A percentile compares a stretch with the other conserved stretches of the same genome.
These are phyloP conservation scores for Acomys russatus DNA, from an alignment of 2,797 vertebrate species.

Conservation along the genomic window DNA sequence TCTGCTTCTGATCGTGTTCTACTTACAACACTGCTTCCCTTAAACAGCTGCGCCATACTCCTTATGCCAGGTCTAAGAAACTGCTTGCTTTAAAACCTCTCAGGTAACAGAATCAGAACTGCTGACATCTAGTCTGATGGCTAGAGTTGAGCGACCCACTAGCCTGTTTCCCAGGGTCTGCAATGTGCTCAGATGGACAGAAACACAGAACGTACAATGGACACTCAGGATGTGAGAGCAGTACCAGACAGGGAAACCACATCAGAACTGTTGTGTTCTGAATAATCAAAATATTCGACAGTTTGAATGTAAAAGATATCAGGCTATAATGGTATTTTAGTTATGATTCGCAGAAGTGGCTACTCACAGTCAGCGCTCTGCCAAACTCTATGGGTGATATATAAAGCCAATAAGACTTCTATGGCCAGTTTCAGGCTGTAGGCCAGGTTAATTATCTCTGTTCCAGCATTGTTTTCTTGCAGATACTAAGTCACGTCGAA, in stretches of 20 bases:
- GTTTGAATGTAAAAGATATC: background rate
- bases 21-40: background rate
- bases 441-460: background rate
- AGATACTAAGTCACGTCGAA: background rate
- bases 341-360: background rate
- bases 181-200: background rate
- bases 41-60: background rate
- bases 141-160: background rate
- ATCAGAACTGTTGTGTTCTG: background rate
- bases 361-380: background rate
- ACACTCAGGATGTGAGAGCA: background rate
- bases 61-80: background rate
- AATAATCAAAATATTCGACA: constrained; percentile 24
- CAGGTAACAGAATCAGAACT: background rate
- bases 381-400: background rate
- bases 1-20: background rate
- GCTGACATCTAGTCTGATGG: too few relatives aligned
- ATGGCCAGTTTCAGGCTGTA: background rate
- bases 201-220: background rate
- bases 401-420: background rate
- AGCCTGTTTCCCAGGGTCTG: background rate
- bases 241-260: too few relatives aligned
- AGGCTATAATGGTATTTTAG: background rate
- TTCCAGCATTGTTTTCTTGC: background rate
- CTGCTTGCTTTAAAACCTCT: background rate